Evolutionary conservation across 2,113 vertebrate genomes (phyloP), one percentile per base, ranked within the genome.

Genomic region (Vulpes lagopus): DNA sequence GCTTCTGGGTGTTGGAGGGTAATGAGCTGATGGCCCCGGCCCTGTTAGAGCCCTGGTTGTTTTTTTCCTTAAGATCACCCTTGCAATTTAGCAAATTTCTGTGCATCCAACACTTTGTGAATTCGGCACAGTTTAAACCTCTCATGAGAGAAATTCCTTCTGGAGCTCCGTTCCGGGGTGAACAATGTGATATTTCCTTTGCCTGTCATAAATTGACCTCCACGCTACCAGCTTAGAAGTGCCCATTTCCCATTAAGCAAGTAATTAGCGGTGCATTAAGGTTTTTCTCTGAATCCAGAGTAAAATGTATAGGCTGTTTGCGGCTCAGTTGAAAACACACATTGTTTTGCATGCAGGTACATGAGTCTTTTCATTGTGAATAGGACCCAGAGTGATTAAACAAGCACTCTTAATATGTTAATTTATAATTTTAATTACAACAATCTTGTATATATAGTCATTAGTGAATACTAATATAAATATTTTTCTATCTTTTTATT

Each of bases 361-460:
- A 88, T 98, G 98, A 98, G 98, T 98, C 98, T 98, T 98, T 98
- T 98, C 97, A 80, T 97, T 97, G 97, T 96, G 97, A 98, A 96
- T 98, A 98, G 96, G 97, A 98, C 98, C 98, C 98, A 98, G 98
- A 98, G 98, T 99, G 98, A 99, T 99, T 98, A 99, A 99, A 99
- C 98, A 99, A 98, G 98, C 98, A 98, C 97, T 98, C 98, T 98
- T 99, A 99, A 99, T 99, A 99, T 99, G 98, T 99, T 99, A 99
- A 99, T 99, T 99, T 99, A 98, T 99, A 99, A 99, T 99, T 99
- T 99, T 99, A 99, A 99, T 99, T 99, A 99, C 98, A 98, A 98
- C 98, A 97, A 98, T 98, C 98, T 98, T 99, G 97, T 98, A 99
- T 99, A 99, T 99, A 98, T 98, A 99, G 98, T 99, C 98, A 98